Percentiles rank a stretch among this genome's conserved stretches.
phyloP scores from a whole-genome alignment of 2,888 invertebrate species.

The Cheilosia vernalis region DNA sequence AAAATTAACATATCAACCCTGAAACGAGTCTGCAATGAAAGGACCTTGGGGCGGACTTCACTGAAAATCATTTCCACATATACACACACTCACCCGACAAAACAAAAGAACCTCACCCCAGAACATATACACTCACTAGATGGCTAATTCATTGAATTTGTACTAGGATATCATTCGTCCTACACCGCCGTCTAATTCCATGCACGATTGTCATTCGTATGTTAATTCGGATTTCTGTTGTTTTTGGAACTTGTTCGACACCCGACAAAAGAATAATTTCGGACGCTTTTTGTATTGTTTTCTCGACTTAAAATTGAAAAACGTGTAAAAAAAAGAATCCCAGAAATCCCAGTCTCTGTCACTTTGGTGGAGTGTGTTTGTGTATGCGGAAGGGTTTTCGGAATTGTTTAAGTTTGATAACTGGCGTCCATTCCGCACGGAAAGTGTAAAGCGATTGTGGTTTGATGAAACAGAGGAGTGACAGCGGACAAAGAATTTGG shows the following conservation, averaged over 20 bases:
- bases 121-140: conserved; percentile 44
- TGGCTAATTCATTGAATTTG: conserved; percentile 72
- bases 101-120: neutral
- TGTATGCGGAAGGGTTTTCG: conserved; percentile 27
- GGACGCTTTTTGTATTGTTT: conserved; percentile 5
- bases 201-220: conserved; percentile 60
- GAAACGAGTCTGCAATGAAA: conserved; percentile 18
- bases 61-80: conserved; percentile 40
- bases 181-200: neutral
- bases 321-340: conserved; percentile 39
- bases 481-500: conserved; percentile 26
- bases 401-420: conserved; percentile 45
- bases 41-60: neutral
- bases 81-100: neutral
- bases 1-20: conserved; percentile 60
- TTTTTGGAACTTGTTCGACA: conserved; percentile 69
- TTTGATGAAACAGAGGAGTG: conserved; percentile 9
- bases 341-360: conserved; percentile 24
- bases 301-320: conserved; percentile 57
- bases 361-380: neutral
- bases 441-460: conserved; percentile 27
- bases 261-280: conserved; percentile 68
- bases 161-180: conserved; percentile 46
- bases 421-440: conserved; percentile 12
- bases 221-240: conserved; percentile 68